phyloP scores from a whole-genome alignment of 1,140 invertebrate genomes.

The Apocrypta bakeri region DNA sequence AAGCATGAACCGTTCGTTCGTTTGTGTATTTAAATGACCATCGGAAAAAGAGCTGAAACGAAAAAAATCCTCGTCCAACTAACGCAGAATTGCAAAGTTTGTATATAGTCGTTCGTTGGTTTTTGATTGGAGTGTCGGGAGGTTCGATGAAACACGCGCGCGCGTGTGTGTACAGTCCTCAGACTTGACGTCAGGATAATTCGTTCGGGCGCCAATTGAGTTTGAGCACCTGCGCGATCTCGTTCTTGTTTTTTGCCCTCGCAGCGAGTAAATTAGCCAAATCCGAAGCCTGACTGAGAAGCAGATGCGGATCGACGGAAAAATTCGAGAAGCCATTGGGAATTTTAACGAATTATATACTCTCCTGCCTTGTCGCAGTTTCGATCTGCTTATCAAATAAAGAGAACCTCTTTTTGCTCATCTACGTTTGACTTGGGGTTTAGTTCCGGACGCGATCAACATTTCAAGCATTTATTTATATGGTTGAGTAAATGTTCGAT shows the following conservation, averaged over 20 bases:
- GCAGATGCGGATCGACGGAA: neutral
- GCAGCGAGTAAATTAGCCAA: neutral
- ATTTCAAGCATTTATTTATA: too few species aligned
- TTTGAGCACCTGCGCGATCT: neutral
- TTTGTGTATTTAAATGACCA: neutral
- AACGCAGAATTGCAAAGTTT: neutral
- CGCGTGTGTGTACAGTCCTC: neutral
- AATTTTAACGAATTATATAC: neutral
- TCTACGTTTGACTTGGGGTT: too few species aligned
- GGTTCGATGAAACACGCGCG: neutral
- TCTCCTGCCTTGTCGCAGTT: too few species aligned
- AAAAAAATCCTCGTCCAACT: constrained; percentile 1
- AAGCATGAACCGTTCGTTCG: neutral
- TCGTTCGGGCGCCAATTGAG: neutral
- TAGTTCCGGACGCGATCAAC: too few species aligned
- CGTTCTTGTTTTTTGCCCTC: neutral
- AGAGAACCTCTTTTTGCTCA: too few species aligned
- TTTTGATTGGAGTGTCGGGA: constrained; percentile 10
- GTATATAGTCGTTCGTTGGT: neutral
- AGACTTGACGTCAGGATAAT: neutral
- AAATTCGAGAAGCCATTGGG: neutral
- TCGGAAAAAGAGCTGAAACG: neutral
- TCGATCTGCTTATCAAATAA: too few species aligned
- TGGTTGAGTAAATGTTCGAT: too few species aligned
- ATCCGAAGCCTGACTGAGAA: neutral